A percentile compares a stretch with the other conserved stretches of the same genome.
phyloP scores from a whole-genome alignment of 2,797 vertebrate species.

The Etheostoma nigrum region DNA sequence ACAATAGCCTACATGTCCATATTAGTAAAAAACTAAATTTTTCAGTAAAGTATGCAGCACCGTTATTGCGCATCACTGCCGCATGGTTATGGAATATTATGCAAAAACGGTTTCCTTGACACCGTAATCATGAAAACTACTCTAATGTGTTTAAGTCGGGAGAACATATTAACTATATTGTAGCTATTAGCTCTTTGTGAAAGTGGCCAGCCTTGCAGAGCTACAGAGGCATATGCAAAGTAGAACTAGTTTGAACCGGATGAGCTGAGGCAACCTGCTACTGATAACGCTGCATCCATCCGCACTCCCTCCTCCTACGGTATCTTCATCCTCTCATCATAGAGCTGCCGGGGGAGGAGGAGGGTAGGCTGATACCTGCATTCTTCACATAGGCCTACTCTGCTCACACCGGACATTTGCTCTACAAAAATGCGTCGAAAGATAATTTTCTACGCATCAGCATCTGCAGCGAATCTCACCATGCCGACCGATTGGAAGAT shows the following conservation, averaged over 20 bases:
- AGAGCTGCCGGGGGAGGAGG: background rate
- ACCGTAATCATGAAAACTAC: background rate
- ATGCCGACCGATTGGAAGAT: conserved; percentile 41
- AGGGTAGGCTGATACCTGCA: conserved; percentile 36
- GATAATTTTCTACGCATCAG: conserved; percentile 63
- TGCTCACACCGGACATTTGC: conserved; percentile 21
- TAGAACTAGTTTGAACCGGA: conserved; percentile 86
- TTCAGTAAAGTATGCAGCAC: background rate
- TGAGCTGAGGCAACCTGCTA: conserved; percentile 68
- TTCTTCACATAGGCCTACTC: conserved; percentile 3
- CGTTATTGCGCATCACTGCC: background rate
- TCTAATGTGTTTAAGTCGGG: too few species aligned
- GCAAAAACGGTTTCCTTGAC: background rate
- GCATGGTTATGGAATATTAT: too few species aligned
- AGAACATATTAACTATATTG: background rate
- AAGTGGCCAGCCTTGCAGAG: conserved; percentile 2
- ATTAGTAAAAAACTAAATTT: background rate
- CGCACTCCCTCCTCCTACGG: conserved; percentile 64
- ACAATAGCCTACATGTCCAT: background rate
- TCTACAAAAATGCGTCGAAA: conserved; percentile 27
- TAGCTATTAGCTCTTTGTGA: conserved; percentile 2
- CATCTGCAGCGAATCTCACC: conserved; percentile 52
- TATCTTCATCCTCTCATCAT: conserved; percentile 8
- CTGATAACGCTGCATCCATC: conserved; percentile 74
- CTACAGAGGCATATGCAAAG: conserved; percentile 44